Base-by-base conservation (phyloP, 1,140 invertebrate species). In the Ips typographus region DNA sequence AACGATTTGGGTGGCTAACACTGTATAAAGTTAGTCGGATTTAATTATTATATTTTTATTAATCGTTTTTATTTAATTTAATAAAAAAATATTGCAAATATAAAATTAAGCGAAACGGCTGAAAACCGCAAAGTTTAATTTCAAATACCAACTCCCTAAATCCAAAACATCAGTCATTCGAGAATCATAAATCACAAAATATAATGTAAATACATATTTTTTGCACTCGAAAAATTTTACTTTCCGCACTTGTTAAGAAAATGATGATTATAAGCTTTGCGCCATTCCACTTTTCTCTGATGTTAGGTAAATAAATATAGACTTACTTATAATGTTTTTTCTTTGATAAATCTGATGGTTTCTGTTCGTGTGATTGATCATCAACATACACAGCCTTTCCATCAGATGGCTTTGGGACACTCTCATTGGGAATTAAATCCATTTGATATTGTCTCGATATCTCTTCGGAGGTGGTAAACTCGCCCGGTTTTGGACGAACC, bases 391-490 rank as follows among this genome's bases (percentile, higher is more conserved):
- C 75, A 4, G 77, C 74, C 71, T 72, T 77, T 0, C 72, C 62
- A 2, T 77, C 73, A 36, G 76, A 73, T 47, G 73, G 68, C 47
- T 68, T 63, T 4, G 67, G 65, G 70, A 75, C 76, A 2, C 73
- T 59, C 56, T 73, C 76, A 3, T 49, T 49, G 4, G 75, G 73
- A 49, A 78, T 77, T 55, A 75, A 59, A 39, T 79, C 77, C 4
- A 59, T 82, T 80, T 22, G 82, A 76, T 73, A 81, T 72, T 74
- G 69, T 75, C 77, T 82, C 60, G 87, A 85, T 22, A 91, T 89
- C 79, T 93, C 89, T 75, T 93, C 92, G 49, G 90, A 91, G 44
- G 87, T 90, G 63, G 88, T 87, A 77, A 92, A 91, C 73, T 92
- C 91, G 42, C 89, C 88, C 1, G 91, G 90, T 65, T 88, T 84